Evolutionary conservation across 2,888 invertebrate genomes (phyloP), one percentile per base, ranked within the genome.

Genomic region (Agrochola lota): DNA sequence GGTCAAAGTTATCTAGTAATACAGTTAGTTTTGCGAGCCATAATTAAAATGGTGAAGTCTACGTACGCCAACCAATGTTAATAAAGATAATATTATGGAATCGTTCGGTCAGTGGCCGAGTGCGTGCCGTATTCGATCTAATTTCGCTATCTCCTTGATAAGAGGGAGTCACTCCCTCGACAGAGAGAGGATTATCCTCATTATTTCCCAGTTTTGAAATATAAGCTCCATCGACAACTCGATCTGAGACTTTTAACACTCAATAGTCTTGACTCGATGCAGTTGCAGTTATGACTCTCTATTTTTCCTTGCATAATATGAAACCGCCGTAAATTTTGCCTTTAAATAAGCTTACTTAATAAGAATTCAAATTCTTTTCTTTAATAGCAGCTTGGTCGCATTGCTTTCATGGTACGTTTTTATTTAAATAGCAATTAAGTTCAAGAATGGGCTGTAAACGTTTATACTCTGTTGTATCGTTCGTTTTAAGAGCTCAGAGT

Each of bases 401-500:
- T 94, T 94, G 93, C 93, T 90, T 94, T 95, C 94, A 94, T 94
- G 94, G 95, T 94, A 91, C 92, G 94, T 95, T 95, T 95, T 96
- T 95, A 95, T 96, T 96, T 95, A 94, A 96, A 96, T 94, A 95
- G 94, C 95, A 96, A 96, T 96, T 96, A 96, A 95, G 92, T 93
- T 92, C 94, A 95, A 96, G 96, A 96, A 96, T 95, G 95, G 95
- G 95, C 93, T 93, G 95, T 96, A 95, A 96, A 95, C 91, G 94
- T 95, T 95, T 94, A 95, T 94, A 91, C 92, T 90, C 92, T 90
- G 93, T 91, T 92, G 93, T 93, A 90, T 90, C 91, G 93, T 93
- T 92, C 94, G 93, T 89, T 95, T 95, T 94, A 94, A 94, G 91
- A 93, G 91, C 90, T 81, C 85, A 81, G 90, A 85, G 88, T 90